A percentile compares a stretch with the other conserved stretches of the same genome.
These are phyloP conservation scores for Cheirogaleus major DNA, from an alignment of 2,797 vertebrate species.

Conservation along the genomic window DNA sequence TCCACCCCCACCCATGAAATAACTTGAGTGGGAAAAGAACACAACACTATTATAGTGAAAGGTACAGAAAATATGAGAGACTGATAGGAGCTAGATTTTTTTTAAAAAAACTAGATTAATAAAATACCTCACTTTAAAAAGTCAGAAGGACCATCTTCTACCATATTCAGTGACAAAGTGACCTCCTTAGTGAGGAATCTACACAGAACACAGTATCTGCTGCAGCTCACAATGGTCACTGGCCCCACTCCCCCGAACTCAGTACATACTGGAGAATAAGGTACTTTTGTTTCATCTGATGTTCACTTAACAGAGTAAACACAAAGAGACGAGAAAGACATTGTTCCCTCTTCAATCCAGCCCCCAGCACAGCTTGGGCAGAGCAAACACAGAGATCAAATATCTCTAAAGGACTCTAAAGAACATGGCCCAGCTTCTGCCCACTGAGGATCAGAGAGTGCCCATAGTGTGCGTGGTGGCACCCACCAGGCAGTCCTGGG, in stretches of 20 bases:
- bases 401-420: background rate
- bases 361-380: background rate
- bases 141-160: background rate
- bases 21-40: background rate
- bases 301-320: background rate
- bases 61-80: background rate
- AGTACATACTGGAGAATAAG: background rate
- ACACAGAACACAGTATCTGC: background rate
- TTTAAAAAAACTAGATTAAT: too few relatives aligned
- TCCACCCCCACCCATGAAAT: background rate
- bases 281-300: background rate
- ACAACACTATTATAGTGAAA: background rate
- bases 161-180: background rate
- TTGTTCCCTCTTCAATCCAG: background rate
- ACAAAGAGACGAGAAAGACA: background rate
- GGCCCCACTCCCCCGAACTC: background rate
- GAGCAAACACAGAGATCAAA: background rate
- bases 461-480: fast-evolving
- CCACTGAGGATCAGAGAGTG: fast-evolving
- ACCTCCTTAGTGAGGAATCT: background rate
- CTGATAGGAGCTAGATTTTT: background rate
- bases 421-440: background rate
- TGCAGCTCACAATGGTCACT: background rate
- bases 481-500: fast-evolving
- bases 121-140: background rate